Evolutionary conservation across 2,797 vertebrate genomes (phyloP).

Genomic region (Poecilia gillii): DNA sequence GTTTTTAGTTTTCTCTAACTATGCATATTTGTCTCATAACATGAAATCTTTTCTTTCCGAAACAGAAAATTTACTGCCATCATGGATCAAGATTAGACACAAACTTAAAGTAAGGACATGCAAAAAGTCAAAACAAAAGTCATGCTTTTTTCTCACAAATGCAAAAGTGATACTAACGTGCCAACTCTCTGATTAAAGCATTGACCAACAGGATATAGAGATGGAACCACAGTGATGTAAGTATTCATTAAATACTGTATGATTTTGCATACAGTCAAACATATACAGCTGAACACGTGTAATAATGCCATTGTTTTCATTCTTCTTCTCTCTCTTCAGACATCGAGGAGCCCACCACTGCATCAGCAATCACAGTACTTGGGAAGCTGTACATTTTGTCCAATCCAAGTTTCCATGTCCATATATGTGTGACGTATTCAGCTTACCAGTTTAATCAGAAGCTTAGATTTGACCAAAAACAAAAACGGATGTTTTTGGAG

Average conservation of each 20-base stretch:
- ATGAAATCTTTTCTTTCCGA: slow-evolving; percentile 9
- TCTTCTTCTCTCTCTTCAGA: slow-evolving; percentile 37
- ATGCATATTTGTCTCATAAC: background rate
- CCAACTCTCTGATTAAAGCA: slow-evolving; percentile 40
- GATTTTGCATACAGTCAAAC: slow-evolving; percentile 6
- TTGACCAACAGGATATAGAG: slow-evolving; percentile 51
- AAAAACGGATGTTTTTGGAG: slow-evolving; percentile 55
- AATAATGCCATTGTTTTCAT: slow-evolving; percentile 12
- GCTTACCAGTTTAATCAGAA: slow-evolving; percentile 60
- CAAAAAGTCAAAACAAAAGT: background rate
- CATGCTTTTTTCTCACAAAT: background rate
- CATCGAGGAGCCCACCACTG: slow-evolving; percentile 21
- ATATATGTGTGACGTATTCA: slow-evolving; percentile 54
- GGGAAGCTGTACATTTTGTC: slow-evolving; percentile 60
- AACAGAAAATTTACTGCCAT: slow-evolving; percentile 58
- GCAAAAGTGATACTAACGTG: slow-evolving; percentile 16
- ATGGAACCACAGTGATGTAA: slow-evolving; percentile 68
- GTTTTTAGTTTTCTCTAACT: background rate
- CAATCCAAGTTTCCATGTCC: slow-evolving; percentile 35
- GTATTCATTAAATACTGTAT: slow-evolving; percentile 24
- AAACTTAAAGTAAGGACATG: slow-evolving; percentile 59
- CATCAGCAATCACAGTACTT: slow-evolving; percentile 39
- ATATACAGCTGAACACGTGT: background rate
- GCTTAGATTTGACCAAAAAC: slow-evolving; percentile 55
- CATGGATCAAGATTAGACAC: slow-evolving; percentile 60